Conservation (phyloP, 2,113 vertebrate species). For the Anolis sagrei region DNA sequence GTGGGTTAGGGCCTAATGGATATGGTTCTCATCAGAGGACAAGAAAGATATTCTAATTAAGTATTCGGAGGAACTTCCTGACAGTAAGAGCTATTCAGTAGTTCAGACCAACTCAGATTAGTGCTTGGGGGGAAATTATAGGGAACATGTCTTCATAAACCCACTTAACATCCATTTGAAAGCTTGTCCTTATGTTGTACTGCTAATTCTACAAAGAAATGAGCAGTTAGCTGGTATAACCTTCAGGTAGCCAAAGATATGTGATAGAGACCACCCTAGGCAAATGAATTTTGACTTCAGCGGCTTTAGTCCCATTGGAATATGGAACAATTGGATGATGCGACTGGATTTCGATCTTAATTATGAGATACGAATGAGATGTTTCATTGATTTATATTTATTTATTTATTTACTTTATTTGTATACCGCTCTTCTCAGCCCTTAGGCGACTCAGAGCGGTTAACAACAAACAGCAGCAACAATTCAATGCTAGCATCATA, state of each 20-base stretch:
- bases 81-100: too few species aligned
- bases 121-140: slow-evolving; percentile 44
- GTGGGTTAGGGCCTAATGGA: too few species aligned
- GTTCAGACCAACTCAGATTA: not conserved
- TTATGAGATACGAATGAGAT: too few species aligned
- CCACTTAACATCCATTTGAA: not conserved
- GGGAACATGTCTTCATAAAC: not conserved
- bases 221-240: slow-evolving; percentile 53
- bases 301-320: slow-evolving; percentile 60
- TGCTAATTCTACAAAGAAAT: slow-evolving; percentile 38
- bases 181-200: slow-evolving; percentile 43
- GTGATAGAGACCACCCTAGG: slow-evolving; percentile 61
- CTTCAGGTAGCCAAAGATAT: slow-evolving; percentile 58
- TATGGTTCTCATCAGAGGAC: not conserved
- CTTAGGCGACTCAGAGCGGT: too few species aligned
- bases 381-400: too few species aligned
- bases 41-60: not conserved
- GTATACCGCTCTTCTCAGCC: too few species aligned
- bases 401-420: too few species aligned
- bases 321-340: too few species aligned
- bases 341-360: too few species aligned
- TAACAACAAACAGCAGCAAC: too few species aligned
- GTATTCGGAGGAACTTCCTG: too few species aligned
- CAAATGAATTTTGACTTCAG: slow-evolving; percentile 68
- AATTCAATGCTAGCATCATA: too few species aligned